phyloP scores from a whole-genome alignment of 2,797 vertebrate genomes.

The Clangula hyemalis region DNA sequence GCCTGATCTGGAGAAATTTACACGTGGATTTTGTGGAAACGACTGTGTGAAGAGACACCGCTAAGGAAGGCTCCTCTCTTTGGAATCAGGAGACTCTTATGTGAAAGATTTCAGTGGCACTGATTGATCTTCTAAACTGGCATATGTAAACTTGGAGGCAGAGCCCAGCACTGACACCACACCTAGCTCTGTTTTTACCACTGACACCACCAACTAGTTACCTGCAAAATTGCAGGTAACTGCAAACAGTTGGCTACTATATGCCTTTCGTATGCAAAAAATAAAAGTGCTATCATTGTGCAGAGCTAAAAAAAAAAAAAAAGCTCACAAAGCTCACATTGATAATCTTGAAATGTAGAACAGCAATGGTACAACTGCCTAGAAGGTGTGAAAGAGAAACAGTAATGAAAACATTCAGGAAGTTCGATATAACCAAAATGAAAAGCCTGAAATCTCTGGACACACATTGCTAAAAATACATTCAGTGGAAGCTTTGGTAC shows the following conservation, averaged over 20 bases:
- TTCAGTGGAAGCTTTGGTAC: fast-evolving
- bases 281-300: too few species aligned
- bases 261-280: too few species aligned
- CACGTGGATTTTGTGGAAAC: neutral
- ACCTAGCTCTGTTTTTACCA: neutral
- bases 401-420: neutral
- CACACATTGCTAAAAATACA: neutral
- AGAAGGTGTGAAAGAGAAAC: neutral
- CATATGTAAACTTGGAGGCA: neutral
- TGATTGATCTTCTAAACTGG: neutral
- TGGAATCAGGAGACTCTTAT: neutral
- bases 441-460: neutral
- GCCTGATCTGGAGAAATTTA: neutral
- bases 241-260: neutral
- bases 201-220: neutral
- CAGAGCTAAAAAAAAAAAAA: neutral
- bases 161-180: neutral
- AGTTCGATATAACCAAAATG: neutral
- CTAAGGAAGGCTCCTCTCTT: neutral
- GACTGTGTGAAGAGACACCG: too few species aligned
- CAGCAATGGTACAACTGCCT: neutral
- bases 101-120: neutral
- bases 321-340: neutral
- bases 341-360: neutral
- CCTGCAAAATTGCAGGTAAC: neutral